These are phyloP conservation scores for Sussaba pulchella DNA, from an alignment of 2,888 invertebrate genomes.

Conservation along the genomic window DNA sequence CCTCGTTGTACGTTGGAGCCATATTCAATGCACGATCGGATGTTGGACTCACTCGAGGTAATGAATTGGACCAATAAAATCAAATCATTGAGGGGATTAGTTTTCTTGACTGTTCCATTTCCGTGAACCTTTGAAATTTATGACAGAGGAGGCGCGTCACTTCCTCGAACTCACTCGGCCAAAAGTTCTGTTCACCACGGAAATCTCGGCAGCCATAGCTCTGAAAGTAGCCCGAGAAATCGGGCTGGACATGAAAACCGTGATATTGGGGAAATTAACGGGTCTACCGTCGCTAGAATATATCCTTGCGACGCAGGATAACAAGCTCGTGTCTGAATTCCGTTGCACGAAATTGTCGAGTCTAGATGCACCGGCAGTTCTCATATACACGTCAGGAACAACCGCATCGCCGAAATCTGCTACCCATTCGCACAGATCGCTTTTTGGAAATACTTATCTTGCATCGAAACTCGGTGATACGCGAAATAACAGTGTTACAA, in stretches of 20 bases:
- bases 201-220: constrained; percentile 49
- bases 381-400: constrained; percentile 73
- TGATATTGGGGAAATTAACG: constrained; percentile 72
- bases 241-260: constrained; percentile 64
- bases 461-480: neutral
- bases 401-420: constrained; percentile 73
- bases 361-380: constrained; percentile 66
- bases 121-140: no score
- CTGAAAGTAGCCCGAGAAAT: constrained; percentile 68
- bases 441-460: neutral
- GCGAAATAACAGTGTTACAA: constrained; percentile 9
- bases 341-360: constrained; percentile 60
- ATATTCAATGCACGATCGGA: constrained; percentile 71
- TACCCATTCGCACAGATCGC: constrained; percentile 67
- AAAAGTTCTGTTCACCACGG: constrained; percentile 75
- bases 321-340: constrained; percentile 66
- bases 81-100: no score
- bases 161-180: constrained; percentile 73
- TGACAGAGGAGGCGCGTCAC: constrained; percentile 73
- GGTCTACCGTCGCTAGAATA: constrained; percentile 67
- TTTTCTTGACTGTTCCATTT: no score
- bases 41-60: constrained; percentile 70
- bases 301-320: constrained; percentile 64
- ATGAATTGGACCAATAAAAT: no score
- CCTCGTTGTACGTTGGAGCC: constrained; percentile 71